Conservation (phyloP, 2,797 vertebrate species). For the Gymnodraco acuticeps region DNA sequence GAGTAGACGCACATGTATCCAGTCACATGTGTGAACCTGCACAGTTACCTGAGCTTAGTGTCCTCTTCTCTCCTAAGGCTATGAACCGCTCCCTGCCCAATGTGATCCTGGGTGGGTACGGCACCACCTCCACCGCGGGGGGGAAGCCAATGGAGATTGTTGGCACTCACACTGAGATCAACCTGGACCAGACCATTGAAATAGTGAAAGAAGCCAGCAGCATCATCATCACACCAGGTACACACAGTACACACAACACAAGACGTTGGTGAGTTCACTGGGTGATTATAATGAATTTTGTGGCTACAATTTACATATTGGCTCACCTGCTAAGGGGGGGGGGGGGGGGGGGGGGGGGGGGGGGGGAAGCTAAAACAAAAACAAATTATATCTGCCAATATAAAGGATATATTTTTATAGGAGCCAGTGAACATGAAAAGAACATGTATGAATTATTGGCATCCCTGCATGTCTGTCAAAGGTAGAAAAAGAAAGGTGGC, state of each 20-base stretch:
- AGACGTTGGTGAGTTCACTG: background rate
- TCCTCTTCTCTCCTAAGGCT: constrained; percentile 64
- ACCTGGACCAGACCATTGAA: constrained; percentile 84
- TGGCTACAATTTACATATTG: background rate
- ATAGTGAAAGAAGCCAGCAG: constrained; percentile 85
- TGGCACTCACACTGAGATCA: constrained; percentile 85
- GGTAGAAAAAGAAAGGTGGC: background rate
- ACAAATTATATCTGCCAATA: background rate
- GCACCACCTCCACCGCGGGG: constrained; percentile 81
- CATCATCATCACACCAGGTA: constrained; percentile 86
- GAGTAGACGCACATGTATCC: constrained; percentile 51
- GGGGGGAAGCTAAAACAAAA: background rate
- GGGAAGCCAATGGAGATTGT: constrained; percentile 87
- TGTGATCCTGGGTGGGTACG: constrained; percentile 84
- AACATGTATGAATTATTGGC: too few relatives aligned
- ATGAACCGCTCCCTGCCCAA: constrained; percentile 87
- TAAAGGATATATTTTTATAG: background rate
- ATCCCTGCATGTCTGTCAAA: background rate
- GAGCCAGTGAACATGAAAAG: too few relatives aligned
- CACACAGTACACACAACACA: background rate
- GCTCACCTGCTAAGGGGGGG: too few relatives aligned
- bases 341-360: too few relatives aligned
- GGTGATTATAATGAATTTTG: background rate
- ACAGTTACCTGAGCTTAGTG: background rate
- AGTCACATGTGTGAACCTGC: background rate